Base-by-base conservation (phyloP, 2,113 vertebrate species). In the Halichoeres trimaculatus region DNA sequence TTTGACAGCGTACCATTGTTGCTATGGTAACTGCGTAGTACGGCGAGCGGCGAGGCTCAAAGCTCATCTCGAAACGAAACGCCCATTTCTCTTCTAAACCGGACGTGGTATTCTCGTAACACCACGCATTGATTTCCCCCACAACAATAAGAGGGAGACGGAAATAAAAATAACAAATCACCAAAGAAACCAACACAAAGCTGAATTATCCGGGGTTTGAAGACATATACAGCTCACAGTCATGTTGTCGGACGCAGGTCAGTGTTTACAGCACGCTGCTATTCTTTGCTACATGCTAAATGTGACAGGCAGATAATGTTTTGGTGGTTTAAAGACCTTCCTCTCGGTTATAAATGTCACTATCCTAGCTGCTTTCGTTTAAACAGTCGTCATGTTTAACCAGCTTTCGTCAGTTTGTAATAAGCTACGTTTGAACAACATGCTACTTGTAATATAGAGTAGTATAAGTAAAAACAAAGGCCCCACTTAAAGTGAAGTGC, bases 161-260 rank as follows among this genome's bases (percentile, higher is more conserved):
- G 26, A 43, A 41, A 23, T 0, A 57, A 38, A 17, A 10, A 30
- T 24, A 1, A 19, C 20, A 30, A 41, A 12, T 10, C 24, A 9
- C 4, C 0, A 23, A 1, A 17, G 4, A 56, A 22, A 8, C 24
- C 30, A 12, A 14, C 11, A 14, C 4, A 22, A 52, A 53, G 53
- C 30, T 5, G 0, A 5, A 3, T 22, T 35, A 23, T 47, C 0
- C 56, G 13, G 3, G 17, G 17, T 48, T 53, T 17, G 14, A 11
- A 16, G 61, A 20, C 10, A n/a, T 14, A n/a, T 14, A 10, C 9
- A 40, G 4, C 35, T 4, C 70, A 24, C 55, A 38, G 78, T 10
- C 40, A 94, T 93, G 93, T 78, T 93, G 63, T 90, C 93, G 76
- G 92, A 93, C 63, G 81, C 92, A 92, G 92, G 93, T 94, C 16